These are phyloP conservation scores for Penaeus monodon DNA, from an alignment of 2,888 invertebrate genomes.

Conservation along the genomic window DNA sequence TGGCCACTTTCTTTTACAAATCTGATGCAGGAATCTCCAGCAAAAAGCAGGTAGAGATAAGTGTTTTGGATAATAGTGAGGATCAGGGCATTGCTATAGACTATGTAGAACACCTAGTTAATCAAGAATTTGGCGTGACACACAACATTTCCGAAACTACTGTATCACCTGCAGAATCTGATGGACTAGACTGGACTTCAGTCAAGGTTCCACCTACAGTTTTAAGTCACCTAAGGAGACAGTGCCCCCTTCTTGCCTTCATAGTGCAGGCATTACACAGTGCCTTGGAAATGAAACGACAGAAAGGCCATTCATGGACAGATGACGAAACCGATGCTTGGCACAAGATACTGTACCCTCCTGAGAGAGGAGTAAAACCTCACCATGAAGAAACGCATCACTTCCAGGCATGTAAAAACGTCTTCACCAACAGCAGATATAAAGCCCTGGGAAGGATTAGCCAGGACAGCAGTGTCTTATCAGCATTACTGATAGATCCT, in stretches of 20 bases:
- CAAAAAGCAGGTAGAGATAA: constrained; percentile 16
- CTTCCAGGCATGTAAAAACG: constrained; percentile 19
- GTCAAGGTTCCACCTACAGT: constrained; percentile 32
- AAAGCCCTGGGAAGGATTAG: constrained; percentile 21
- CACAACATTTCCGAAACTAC: too few species aligned
- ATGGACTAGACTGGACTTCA: constrained; percentile 8
- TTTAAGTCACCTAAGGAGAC: constrained; percentile 27
- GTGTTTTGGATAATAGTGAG: constrained; percentile 37
- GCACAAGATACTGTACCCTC: constrained; percentile 46
- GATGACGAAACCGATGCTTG: constrained; percentile 14
- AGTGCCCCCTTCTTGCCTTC: constrained; percentile 52
- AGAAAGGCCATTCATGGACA: not conserved
- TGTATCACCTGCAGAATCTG: not conserved
- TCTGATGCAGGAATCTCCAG: constrained; percentile 29
- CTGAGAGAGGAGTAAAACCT: constrained; percentile 31
- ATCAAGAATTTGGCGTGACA: not conserved
- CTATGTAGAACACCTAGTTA: constrained; percentile 40
- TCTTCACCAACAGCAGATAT: constrained; percentile 19
- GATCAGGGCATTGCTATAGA: constrained; percentile 38
- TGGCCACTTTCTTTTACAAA: constrained; percentile 22
- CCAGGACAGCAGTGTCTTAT: constrained; percentile 26
- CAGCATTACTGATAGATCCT: constrained; percentile 28
- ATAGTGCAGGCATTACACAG: constrained; percentile 46
- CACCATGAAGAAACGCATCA: constrained; percentile 30
- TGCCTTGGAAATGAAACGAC: constrained; percentile 22